phyloP scores from a whole-genome alignment of 2,113 vertebrate genomes.

The Phycodurus eques region DNA sequence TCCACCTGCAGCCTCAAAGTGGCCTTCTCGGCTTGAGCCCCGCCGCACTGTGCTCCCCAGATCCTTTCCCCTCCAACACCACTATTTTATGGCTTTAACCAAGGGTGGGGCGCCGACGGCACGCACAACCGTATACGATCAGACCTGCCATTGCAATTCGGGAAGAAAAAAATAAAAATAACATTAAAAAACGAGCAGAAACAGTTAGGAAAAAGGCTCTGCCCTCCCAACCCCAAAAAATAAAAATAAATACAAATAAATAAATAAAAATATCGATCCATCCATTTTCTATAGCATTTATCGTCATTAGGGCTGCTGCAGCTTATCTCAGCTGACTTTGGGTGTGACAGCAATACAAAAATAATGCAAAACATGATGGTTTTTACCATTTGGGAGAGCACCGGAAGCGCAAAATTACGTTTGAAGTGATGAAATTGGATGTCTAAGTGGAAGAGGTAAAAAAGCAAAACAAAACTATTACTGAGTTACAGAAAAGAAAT shows the following conservation, averaged over 20 bases:
- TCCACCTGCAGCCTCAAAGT: slow-evolving; percentile 94
- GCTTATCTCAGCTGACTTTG: neutral
- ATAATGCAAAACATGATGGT: neutral
- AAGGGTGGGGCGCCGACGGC: neutral
- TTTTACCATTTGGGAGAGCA: neutral
- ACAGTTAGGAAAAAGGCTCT: too few relatives aligned
- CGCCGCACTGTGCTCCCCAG: neutral
- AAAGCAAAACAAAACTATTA: neutral
- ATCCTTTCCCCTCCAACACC: neutral
- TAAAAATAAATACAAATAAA: too few relatives aligned
- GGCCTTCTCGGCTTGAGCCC: slow-evolving; percentile 83
- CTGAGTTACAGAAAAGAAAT: neutral
- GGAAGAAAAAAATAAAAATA: neutral
- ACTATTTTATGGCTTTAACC: slow-evolving; percentile 49
- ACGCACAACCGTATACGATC: neutral
- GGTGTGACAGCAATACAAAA: neutral
- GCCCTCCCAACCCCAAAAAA: too few relatives aligned
- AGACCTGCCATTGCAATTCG: neutral
- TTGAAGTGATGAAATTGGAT: neutral
- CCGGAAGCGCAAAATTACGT: neutral
- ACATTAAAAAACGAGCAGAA: too few relatives aligned
- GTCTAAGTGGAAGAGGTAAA: neutral
- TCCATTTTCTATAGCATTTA: neutral
- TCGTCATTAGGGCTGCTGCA: neutral
- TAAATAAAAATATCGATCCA: too few relatives aligned